phyloP scores from a whole-genome alignment of 1,140 invertebrate genomes.

The Trinorchestia longiramus region DNA sequence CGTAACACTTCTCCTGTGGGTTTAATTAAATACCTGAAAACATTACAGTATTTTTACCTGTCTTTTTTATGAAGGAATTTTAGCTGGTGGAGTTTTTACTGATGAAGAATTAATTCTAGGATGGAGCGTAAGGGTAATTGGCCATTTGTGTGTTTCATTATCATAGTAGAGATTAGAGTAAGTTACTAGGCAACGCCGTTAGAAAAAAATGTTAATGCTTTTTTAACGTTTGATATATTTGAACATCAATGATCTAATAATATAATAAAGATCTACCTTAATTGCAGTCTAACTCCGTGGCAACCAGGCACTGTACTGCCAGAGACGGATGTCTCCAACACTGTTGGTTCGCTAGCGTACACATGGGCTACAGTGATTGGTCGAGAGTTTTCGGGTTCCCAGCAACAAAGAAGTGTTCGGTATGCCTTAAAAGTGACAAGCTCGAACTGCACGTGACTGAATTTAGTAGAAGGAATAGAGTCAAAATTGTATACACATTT shows the following conservation, averaged over 20 bases:
- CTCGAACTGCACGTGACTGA: too few relatives aligned
- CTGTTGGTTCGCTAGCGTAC: too few relatives aligned
- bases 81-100: background rate
- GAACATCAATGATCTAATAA: background rate
- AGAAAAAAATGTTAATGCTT: background rate
- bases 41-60: background rate
- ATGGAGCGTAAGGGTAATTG: background rate
- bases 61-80: background rate
- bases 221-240: background rate
- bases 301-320: too few relatives aligned
- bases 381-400: background rate
- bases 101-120: background rate
- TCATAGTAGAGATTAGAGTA: background rate
- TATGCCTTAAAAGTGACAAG: too few relatives aligned
- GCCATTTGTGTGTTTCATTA: background rate
- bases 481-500: too few relatives aligned
- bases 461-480: too few relatives aligned
- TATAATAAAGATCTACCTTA: background rate
- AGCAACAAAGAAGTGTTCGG: too few relatives aligned
- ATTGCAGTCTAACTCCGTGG: too few relatives aligned
- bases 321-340: too few relatives aligned
- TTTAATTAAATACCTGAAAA: background rate
- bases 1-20: background rate
- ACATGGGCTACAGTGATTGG: background rate
- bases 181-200: background rate